Evolutionary conservation across 2,113 vertebrate species (phyloP), one percentile per base, ranked within the genome.

Genomic region (Leptocoma aspasia): DNA sequence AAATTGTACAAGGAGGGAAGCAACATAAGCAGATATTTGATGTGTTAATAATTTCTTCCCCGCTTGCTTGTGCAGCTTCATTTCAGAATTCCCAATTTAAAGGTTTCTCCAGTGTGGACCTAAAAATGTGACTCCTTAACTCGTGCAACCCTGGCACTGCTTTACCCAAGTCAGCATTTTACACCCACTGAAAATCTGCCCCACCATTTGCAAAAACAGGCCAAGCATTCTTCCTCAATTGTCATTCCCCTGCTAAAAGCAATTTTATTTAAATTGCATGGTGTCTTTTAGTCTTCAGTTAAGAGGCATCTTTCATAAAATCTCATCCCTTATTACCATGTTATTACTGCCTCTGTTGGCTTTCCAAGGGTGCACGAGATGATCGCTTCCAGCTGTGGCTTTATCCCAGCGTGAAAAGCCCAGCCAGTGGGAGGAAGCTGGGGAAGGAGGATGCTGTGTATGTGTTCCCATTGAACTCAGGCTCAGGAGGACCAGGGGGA

Each of bases 271-370:
- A 83, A 95, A 96, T 95, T 95, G 91, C 77, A 78, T 41, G 44
- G 78, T 95, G 86, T 81, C 95, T 96, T 69, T 86, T 81, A 93
- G 70, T 71, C 64, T 70, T 85, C 78, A 33, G 89, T 94, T 79
- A 94, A 96, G 94, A 96, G 96, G 88, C 91, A 91, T 96, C 90
- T 96, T 95, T 89, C 68, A 76, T 76, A 53, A 84, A 85, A 84
- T 35, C 65, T 35, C 93, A 61, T 78, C 91, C 82, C 56, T 72
- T 84, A 81, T 92, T 94, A 53, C 91, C 85, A 72, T 96, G 63
- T 93, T 79, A 95, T 96, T 95, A 70, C 87, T 78, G 89, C 92
- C 76, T 92, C 78, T 93, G 83, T 31, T 83, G 24, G 71, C 31
- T 90, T 77, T 59, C 57, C 9, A 56, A 72, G 91, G 82, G 47